Conservation (phyloP, 1,140 invertebrate species). For the Drosophila pandora region DNA sequence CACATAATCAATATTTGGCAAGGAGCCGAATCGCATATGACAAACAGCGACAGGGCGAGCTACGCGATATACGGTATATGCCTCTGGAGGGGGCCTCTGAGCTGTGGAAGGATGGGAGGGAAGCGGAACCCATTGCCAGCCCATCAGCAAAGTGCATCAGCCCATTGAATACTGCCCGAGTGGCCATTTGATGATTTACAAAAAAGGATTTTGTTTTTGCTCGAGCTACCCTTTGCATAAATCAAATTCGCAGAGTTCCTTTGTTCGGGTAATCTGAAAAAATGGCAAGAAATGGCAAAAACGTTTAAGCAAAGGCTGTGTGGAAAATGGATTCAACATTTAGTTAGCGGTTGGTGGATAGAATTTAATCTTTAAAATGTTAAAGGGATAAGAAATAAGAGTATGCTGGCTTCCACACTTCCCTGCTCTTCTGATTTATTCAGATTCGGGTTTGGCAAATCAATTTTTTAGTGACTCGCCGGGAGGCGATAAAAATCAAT, state of each 20-base stretch:
- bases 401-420: slow-evolving; percentile 5
- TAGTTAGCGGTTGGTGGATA: not conserved
- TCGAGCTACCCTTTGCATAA: slow-evolving; percentile 30
- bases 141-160: slow-evolving; percentile 59
- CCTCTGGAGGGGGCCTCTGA: slow-evolving; percentile 2
- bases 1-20: slow-evolving; percentile 80
- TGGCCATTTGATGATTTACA: slow-evolving; percentile 69
- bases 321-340: not conserved
- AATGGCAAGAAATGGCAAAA: not conserved
- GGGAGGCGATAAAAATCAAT: slow-evolving; percentile 69
- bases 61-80: slow-evolving; percentile 46
- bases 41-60: slow-evolving; percentile 71
- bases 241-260: slow-evolving; percentile 26
- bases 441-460: slow-evolving; percentile 40
- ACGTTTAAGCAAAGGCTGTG: not conserved
- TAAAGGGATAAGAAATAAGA: not conserved
- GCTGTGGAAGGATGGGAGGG: slow-evolving; percentile 7
- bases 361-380: not conserved
- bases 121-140: slow-evolving; percentile 29
- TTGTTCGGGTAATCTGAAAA: not conserved
- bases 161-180: slow-evolving; percentile 46
- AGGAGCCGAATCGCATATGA: slow-evolving; percentile 77
- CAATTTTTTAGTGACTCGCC: slow-evolving; percentile 38
- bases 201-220: slow-evolving; percentile 44
- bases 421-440: not conserved